phyloP scores from a whole-genome alignment of 2,888 invertebrate species.

The Nephrocerus scutellatus region DNA sequence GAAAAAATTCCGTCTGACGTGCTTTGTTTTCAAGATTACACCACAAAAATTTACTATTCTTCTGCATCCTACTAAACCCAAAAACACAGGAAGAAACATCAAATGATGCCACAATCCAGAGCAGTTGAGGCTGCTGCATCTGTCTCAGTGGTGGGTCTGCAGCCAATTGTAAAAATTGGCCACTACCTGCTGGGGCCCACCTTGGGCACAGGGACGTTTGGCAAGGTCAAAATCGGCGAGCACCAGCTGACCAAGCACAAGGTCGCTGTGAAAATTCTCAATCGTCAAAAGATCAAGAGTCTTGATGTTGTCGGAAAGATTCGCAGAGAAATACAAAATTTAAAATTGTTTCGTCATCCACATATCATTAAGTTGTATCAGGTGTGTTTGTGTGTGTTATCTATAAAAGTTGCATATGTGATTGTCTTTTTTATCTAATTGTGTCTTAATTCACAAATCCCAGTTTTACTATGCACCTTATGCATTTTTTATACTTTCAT shows the following conservation, averaged over 20 bases:
- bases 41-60: too few relatives aligned
- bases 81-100: background rate
- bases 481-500: slow-evolving; percentile 1
- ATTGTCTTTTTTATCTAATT: background rate
- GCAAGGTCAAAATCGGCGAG: slow-evolving; percentile 98
- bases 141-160: slow-evolving; percentile 48
- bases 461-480: background rate
- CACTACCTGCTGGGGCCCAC: slow-evolving; percentile 87
- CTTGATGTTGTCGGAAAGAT: slow-evolving; percentile 99
- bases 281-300: slow-evolving; percentile 97
- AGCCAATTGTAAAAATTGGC: slow-evolving; percentile 87
- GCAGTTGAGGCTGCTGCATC: slow-evolving; percentile 34
- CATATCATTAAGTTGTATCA: slow-evolving; percentile 97
- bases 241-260: slow-evolving; percentile 97
- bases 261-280: slow-evolving; percentile 97
- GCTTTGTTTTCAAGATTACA: too few relatives aligned
- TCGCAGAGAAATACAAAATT: slow-evolving; percentile 95
- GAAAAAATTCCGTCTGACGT: too few relatives aligned
- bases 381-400: slow-evolving; percentile 42
- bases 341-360: slow-evolving; percentile 98
- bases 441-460: background rate
- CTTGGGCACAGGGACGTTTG: slow-evolving; percentile 96
- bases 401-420: background rate
- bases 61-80: too few relatives aligned
- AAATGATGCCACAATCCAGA: slow-evolving; percentile 37